Conservation (phyloP, 2,113 vertebrate genomes). For the Mustela lutreola region DNA sequence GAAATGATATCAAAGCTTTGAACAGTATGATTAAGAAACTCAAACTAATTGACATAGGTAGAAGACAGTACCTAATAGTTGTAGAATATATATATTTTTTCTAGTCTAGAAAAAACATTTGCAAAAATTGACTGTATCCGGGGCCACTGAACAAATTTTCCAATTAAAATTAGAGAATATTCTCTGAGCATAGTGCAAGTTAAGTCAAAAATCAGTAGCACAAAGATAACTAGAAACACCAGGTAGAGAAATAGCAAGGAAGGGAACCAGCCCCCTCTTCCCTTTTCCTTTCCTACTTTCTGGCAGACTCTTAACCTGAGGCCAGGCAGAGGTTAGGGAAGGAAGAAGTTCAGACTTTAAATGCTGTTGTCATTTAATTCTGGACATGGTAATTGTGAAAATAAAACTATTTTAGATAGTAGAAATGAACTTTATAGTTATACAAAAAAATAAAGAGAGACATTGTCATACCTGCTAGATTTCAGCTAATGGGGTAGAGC, state of each 20-base stretch:
- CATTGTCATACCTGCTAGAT: background rate
- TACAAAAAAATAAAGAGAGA: background rate
- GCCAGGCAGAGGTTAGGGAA: background rate
- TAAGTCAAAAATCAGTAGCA: background rate
- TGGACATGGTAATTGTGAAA: background rate
- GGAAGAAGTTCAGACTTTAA: background rate
- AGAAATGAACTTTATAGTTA: background rate
- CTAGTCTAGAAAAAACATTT: background rate
- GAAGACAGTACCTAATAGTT: background rate
- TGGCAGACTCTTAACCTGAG: background rate
- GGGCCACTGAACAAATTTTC: background rate
- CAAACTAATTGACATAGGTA: background rate
- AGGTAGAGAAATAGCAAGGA: background rate
- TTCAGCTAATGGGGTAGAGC: background rate
- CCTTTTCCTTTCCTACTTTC: background rate
- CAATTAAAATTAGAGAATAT: background rate
- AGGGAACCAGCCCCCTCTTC: too few relatives aligned
- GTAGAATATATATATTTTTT: background rate
- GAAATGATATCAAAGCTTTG: background rate
- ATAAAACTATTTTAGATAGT: background rate
- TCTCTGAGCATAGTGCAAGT: background rate
- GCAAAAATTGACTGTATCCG: background rate
- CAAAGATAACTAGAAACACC: background rate
- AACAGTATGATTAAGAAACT: background rate
- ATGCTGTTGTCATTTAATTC: background rate